These are phyloP conservation scores for Gadopsis bispinosus DNA, from an alignment of 2,797 vertebrate species.

Conservation along the genomic window DNA sequence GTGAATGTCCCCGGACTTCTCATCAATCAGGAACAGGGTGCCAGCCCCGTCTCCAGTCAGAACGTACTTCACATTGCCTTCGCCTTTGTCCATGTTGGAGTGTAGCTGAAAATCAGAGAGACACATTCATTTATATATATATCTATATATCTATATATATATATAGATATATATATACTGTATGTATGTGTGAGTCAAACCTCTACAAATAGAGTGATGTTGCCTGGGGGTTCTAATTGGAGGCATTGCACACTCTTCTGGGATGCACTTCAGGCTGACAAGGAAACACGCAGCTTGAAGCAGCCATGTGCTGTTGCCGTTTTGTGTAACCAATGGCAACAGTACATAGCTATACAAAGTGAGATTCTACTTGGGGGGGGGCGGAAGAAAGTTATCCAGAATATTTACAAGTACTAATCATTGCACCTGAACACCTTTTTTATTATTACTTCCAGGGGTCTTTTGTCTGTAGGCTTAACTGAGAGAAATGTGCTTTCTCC, in stretches of 20 bases:
- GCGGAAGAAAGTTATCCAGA: too few species aligned
- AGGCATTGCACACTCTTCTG: not conserved
- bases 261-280: constrained; percentile 3
- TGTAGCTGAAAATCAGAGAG: constrained; percentile 87
- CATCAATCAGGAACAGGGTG: constrained; percentile 93
- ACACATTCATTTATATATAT: not conserved
- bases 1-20: constrained; percentile 98
- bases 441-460: not conserved
- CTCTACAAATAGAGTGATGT: not conserved
- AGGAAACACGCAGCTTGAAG: not conserved
- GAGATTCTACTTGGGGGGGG: not conserved
- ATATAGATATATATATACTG: too few species aligned
- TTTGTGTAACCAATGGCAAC: constrained; percentile 22
- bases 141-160: too few species aligned
- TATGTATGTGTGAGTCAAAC: not conserved
- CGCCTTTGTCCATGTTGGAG: constrained; percentile 96
- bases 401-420: not conserved
- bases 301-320: not conserved
- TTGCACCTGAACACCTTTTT: constrained; percentile 23
- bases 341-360: not conserved
- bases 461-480: constrained; percentile 1
- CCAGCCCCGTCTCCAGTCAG: constrained; percentile 96
- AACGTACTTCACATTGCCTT: constrained; percentile 95
- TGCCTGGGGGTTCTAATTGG: constrained; percentile 1
- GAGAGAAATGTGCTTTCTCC: not conserved